phyloP scores from a whole-genome alignment of 1,140 invertebrate genomes.

The Philotrypesis tridentata region DNA sequence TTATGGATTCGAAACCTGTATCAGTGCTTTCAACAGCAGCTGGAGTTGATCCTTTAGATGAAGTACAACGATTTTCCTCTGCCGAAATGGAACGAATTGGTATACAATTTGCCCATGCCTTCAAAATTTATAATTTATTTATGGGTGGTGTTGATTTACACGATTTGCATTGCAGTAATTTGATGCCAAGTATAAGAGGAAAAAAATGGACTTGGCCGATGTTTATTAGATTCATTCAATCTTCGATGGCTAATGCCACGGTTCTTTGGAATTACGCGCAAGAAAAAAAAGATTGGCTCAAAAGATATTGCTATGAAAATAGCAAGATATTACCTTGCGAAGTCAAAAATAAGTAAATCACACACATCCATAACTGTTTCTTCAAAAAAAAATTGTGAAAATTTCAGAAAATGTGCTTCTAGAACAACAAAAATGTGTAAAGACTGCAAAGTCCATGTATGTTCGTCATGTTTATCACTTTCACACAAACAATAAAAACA shows the following conservation, averaged over 20 bases:
- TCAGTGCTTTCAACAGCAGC: constrained; percentile 31
- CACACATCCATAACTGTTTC: constrained; percentile 13
- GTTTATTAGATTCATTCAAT: too few species aligned
- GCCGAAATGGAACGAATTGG: background rate
- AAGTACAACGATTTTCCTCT: constrained; percentile 26
- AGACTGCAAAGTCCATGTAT: constrained; percentile 23
- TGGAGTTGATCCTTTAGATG: constrained; percentile 13
- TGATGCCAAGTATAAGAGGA: too few species aligned
- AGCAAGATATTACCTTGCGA: too few species aligned
- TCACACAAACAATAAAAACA: background rate
- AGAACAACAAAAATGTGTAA: too few species aligned
- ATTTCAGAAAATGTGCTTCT: constrained; percentile 21
- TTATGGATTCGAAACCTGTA: constrained; percentile 40
- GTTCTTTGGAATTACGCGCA: too few species aligned
- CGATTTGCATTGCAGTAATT: too few species aligned
- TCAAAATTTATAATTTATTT: constrained; percentile 6
- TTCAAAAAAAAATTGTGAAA: constrained; percentile 30
- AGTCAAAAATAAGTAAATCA: constrained; percentile 6
- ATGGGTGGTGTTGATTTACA: too few species aligned
- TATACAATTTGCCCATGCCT: constrained; percentile 1
- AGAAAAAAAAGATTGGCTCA: too few species aligned
- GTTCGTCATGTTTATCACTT: constrained; percentile 24
- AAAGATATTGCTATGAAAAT: too few species aligned
- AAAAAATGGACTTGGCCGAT: too few species aligned
- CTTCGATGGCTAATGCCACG: too few species aligned